Evolutionary conservation across 2,113 vertebrate species (phyloP).

Genomic region (Catharus fuscescens): DNA sequence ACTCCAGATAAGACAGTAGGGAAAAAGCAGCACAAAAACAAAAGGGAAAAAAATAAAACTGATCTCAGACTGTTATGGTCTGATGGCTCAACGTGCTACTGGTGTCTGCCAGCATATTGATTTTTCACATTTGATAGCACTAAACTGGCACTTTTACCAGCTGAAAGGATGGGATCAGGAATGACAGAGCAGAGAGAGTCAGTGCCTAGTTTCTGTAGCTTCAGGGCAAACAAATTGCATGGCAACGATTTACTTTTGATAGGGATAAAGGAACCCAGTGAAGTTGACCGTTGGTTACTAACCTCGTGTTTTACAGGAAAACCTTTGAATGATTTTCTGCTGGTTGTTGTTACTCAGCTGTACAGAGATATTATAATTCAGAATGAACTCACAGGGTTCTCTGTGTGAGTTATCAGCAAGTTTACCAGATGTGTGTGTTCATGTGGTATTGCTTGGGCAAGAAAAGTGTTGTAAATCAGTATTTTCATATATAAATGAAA

Average conservation of each 20-base stretch:
- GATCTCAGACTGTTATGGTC: conserved; percentile 58
- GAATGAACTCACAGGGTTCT: not conserved
- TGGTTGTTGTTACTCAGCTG: not conserved
- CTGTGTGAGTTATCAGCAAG: not conserved
- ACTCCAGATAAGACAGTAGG: conserved; percentile 57
- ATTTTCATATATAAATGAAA: not conserved
- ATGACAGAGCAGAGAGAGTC: conserved; percentile 28
- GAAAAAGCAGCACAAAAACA: conserved; percentile 36
- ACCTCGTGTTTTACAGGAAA: not conserved
- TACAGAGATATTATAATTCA: not conserved
- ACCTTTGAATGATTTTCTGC: conserved; percentile 41
- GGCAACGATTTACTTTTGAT: conserved; percentile 32
- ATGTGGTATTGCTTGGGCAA: not conserved
- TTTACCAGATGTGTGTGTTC: not conserved
- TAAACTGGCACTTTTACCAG: conserved; percentile 37
- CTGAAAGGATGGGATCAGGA: conserved; percentile 28
- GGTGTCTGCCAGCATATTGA: conserved; percentile 67
- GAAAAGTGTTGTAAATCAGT: not conserved
- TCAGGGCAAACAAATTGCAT: conserved; percentile 22
- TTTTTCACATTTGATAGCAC: conserved; percentile 60
- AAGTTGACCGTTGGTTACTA: not conserved
- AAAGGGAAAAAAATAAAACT: conserved; percentile 16
- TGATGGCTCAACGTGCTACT: conserved; percentile 51
- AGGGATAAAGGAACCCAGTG: conserved; percentile 37
- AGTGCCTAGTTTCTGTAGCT: conserved; percentile 25